Base-by-base conservation (phyloP, 2,113 vertebrate genomes). In the Penelope pileata region DNA sequence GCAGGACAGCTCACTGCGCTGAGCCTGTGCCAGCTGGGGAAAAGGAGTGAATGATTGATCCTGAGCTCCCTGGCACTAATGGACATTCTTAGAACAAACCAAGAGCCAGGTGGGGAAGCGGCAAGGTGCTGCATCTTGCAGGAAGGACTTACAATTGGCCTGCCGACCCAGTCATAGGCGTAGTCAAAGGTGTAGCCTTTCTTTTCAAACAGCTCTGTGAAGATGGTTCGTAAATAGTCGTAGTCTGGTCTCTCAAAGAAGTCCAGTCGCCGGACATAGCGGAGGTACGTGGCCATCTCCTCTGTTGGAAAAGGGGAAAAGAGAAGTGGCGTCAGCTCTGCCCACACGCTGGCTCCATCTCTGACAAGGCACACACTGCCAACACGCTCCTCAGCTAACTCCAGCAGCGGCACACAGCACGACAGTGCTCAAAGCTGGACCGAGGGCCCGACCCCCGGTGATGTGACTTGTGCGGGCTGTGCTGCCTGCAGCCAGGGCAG, bases 181-280 rank as follows among this genome's bases (percentile, higher is more conserved):
- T 99, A 99, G 97, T 99, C 99, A 72, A 99, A 99, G 53, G 99
- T 98, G 97, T 99, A 99, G 97, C 99, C 99, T 98, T 99, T 99
- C 85, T 98, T 98, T 91, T 99, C 99, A 95, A 99, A 99, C 56
- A 99, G 98, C 77, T 99, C 99, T 1, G 99, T 99, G 97, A 99
- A 99, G 94, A 99, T 98, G 80, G 98, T 99, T 93, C 99, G 98
- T 90, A 99, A 96, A 94, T 99, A 99, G 91, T 99, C 99, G 6
- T 99, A 99, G 97, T 99, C 99, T 7, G 99, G 99, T 96, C 99
- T 99, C 97, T 99, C 99, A 77, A 99, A 99, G 98, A 99, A 99
- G 98, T 99, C 99, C 92, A 99, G 96, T 68, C 99, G 98, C 80
- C 99, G 98, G 72, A 99, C 99, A 2, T 99, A 99, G 75, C 99